Conservation (phyloP, 2,113 vertebrate species). For the Tautogolabrus adspersus region DNA sequence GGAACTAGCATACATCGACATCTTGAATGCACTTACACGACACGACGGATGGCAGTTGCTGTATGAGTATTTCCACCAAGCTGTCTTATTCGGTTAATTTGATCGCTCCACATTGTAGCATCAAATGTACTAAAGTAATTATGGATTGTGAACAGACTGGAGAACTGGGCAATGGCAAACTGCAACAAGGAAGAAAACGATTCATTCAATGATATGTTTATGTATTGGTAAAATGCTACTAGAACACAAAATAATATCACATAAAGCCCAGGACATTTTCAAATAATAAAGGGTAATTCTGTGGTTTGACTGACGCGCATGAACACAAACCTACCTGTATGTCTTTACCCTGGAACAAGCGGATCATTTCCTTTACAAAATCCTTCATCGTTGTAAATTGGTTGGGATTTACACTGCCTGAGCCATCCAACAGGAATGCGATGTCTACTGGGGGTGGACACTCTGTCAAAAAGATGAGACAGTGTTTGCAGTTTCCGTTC, state of each 20-base stretch:
- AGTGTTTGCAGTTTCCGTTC: neutral
- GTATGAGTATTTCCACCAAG: rapidly evolving
- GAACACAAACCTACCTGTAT: constrained; percentile 45
- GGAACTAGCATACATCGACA: neutral
- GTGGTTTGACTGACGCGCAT: neutral
- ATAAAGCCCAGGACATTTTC: neutral
- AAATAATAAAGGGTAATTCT: neutral
- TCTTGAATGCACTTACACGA: constrained; percentile 71
- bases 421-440: constrained; percentile 82
- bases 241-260: no score
- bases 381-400: constrained; percentile 66
- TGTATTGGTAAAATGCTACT: no score
- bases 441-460: constrained; percentile 73
- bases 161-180: constrained; percentile 80
- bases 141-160: rapidly evolving
- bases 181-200: constrained; percentile 49
- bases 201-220: neutral
- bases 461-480: constrained; percentile 55
- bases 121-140: constrained; percentile 53
- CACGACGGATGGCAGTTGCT: constrained; percentile 37
- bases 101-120: neutral
- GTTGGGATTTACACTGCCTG: rapidly evolving
- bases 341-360: constrained; percentile 23
- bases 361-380: constrained; percentile 69
- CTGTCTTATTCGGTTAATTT: neutral